These are phyloP conservation scores for Vimba vimba DNA, from an alignment of 2,113 vertebrate species.

Conservation along the genomic window DNA sequence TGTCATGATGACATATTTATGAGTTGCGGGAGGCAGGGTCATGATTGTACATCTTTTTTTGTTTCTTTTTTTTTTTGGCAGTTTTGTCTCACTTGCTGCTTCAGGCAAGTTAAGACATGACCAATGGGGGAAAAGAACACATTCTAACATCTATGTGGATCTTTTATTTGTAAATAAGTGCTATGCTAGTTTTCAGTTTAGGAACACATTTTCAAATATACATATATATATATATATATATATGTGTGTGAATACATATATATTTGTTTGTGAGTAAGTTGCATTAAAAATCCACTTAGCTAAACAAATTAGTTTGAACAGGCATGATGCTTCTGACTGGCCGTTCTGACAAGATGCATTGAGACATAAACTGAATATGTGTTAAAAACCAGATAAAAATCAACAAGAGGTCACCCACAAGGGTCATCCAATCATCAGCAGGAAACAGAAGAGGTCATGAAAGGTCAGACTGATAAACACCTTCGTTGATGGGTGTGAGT, in stretches of 20 bases:
- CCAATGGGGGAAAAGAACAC: not conserved
- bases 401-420: conserved; percentile 6
- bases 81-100: not conserved
- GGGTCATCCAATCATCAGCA: conserved; percentile 38
- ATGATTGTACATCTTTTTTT: not conserved
- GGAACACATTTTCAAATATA: too few relatives aligned
- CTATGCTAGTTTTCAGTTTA: too few relatives aligned
- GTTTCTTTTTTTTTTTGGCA: not conserved
- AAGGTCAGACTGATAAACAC: conserved; percentile 52
- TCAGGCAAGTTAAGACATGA: not conserved
- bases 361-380: conserved; percentile 23
- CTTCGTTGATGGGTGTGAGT: conserved; percentile 40
- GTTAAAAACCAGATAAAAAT: conserved; percentile 39
- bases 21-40: not conserved
- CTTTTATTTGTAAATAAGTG: too few relatives aligned
- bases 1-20: conserved; percentile 11
- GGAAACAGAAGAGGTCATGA: conserved; percentile 43
- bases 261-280: not conserved
- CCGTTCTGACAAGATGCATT: not conserved
- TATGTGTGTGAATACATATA: too few relatives aligned
- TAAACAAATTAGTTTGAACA: not conserved
- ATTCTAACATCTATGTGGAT: too few relatives aligned
- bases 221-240: too few relatives aligned
- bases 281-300: not conserved
- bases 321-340: not conserved